Percentiles rank a stretch among this genome's conserved stretches.
phyloP scores from a whole-genome alignment of 2,113 vertebrate genomes.

The Caranx melampygus region DNA sequence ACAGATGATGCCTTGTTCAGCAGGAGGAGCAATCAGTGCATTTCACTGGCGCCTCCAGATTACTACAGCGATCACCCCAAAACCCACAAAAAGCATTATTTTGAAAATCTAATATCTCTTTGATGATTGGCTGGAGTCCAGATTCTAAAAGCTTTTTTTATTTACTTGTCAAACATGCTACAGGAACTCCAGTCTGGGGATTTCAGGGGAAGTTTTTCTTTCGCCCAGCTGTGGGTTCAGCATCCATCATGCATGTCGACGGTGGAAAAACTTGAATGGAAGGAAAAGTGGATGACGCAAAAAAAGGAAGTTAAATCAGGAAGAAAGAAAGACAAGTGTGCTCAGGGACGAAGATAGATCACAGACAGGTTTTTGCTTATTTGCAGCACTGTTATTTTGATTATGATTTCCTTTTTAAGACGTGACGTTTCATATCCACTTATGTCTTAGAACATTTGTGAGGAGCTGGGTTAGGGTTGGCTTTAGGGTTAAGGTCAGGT shows the following conservation, averaged over 20 bases:
- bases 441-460: not conserved
- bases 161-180: not conserved
- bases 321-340: not conserved
- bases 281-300: constrained; percentile 77
- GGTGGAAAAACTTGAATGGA: constrained; percentile 78
- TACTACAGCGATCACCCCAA: not conserved
- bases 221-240: constrained; percentile 37
- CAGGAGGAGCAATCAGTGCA: not conserved
- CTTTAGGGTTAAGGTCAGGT: no score
- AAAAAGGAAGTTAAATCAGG: constrained; percentile 73
- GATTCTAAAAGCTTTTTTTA: constrained; percentile 1
- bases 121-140: not conserved
- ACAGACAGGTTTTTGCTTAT: not conserved
- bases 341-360: constrained; percentile 2
- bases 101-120: not conserved
- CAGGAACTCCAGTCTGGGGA: constrained; percentile 20
- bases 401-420: not conserved
- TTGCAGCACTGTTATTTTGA: not conserved
- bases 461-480: no score
- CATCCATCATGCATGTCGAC: constrained; percentile 2
- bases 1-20: constrained; percentile 60
- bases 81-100: not conserved
- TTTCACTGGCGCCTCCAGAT: constrained; percentile 18
- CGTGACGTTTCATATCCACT: not conserved
- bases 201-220: constrained; percentile 55